phyloP scores from a whole-genome alignment of 2,888 invertebrate species.

The Dendrolimus pini region DNA sequence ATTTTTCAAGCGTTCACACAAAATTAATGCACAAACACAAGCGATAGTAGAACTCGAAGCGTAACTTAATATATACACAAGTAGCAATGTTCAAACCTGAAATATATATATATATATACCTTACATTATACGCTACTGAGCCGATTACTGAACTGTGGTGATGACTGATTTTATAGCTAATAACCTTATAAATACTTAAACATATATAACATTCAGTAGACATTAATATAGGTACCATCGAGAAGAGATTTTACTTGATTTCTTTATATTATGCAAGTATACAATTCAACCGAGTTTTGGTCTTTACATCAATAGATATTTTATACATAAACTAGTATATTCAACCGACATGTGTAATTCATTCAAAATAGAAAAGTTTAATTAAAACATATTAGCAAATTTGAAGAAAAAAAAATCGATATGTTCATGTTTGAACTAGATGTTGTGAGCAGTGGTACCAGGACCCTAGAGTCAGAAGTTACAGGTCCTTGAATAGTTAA shows the following conservation, averaged over 20 bases:
- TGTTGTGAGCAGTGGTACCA: too few species aligned
- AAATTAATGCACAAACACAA: slow-evolving; percentile 29
- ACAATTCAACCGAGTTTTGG: slow-evolving; percentile 32
- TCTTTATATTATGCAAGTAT: slow-evolving; percentile 36
- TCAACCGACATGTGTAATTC: too few species aligned
- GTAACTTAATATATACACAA: slow-evolving; percentile 16
- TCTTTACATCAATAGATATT: slow-evolving; percentile 40
- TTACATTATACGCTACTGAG: slow-evolving; percentile 57
- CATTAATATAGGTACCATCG: slow-evolving; percentile 61
- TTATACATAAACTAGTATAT: not conserved
- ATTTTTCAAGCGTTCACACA: slow-evolving; percentile 30
- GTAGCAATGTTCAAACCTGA: slow-evolving; percentile 72
- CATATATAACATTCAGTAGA: slow-evolving; percentile 75
- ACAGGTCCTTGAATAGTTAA: too few species aligned
- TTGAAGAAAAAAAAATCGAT: too few species aligned
- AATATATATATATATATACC: slow-evolving; percentile 18
- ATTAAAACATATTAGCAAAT: too few species aligned
- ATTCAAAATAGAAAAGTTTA: too few species aligned
- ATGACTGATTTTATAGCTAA: slow-evolving; percentile 36
- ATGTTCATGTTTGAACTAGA: too few species aligned
- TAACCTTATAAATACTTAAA: slow-evolving; percentile 62
- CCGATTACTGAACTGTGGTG: slow-evolving; percentile 49
- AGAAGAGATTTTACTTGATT: slow-evolving; percentile 32
- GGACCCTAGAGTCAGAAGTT: too few species aligned
- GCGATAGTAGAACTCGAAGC: slow-evolving; percentile 21